phyloP scores from a whole-genome alignment of 92 coral and sea anemone genomes.

The Micromussa lordhowensis region DNA sequence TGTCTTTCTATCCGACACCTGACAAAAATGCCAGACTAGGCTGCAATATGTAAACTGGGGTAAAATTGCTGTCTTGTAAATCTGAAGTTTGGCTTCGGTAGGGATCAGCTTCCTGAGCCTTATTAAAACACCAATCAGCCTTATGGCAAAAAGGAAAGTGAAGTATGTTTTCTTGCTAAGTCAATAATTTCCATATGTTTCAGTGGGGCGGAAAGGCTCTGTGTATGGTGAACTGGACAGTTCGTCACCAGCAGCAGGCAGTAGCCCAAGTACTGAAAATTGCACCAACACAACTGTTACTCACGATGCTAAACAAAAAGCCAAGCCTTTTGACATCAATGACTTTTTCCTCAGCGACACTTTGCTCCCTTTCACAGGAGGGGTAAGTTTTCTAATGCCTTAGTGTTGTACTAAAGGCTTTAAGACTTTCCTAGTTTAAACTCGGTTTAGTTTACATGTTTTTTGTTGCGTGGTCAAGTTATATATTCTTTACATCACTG shows the following conservation, averaged over 20 bases:
- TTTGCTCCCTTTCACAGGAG: conserved; percentile 83
- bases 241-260: conserved; percentile 24
- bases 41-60: no score
- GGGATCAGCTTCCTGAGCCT: no score
- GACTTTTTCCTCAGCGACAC: conserved; percentile 93
- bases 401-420: no score
- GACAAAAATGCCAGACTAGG: no score
- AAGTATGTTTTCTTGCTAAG: background rate
- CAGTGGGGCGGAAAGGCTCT: conserved; percentile 41
- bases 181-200: background rate
- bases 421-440: background rate
- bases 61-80: no score
- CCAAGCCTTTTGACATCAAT: conserved; percentile 88
- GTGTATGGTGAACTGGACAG: conserved; percentile 57
- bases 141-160: no score
- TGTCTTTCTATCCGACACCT: no score
- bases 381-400: conserved; percentile 65
- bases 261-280: conserved; percentile 23
- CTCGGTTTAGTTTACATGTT: background rate
- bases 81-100: no score
- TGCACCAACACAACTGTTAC: conserved; percentile 26
- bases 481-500: no score
- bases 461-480: background rate
- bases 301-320: conserved; percentile 9
- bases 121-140: no score